phyloP scores from a whole-genome alignment of 2,113 vertebrate species.

The Mus musculus region GRCm39 chr6:13820501-13821000 shows the following conservation, averaged over 20 bases:
- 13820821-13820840: constrained; percentile 45
- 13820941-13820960: not conserved
- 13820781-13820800: constrained; percentile 57
- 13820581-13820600: constrained; percentile 71
- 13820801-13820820: constrained; percentile 23
- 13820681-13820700: constrained; percentile 74
- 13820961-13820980: no score
- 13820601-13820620: constrained; percentile 27
- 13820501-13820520: constrained; percentile 75
- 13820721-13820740: constrained; percentile 44
- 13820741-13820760: constrained; percentile 54
- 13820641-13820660: constrained; percentile 69
- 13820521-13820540: constrained; percentile 69
- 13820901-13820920: not conserved
- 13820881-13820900: not conserved
- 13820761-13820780: constrained; percentile 72
- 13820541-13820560: constrained; percentile 71
- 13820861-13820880: constrained; percentile 31
- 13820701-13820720: constrained; percentile 64
- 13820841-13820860: constrained; percentile 62
- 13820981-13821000: no score
- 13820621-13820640: constrained; percentile 63
- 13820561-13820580: constrained; percentile 58
- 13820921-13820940: not conserved
- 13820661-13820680: constrained; percentile 71